Conservation (phyloP, 2,888 invertebrate species). For the Troglohyphantes excavatus region DNA sequence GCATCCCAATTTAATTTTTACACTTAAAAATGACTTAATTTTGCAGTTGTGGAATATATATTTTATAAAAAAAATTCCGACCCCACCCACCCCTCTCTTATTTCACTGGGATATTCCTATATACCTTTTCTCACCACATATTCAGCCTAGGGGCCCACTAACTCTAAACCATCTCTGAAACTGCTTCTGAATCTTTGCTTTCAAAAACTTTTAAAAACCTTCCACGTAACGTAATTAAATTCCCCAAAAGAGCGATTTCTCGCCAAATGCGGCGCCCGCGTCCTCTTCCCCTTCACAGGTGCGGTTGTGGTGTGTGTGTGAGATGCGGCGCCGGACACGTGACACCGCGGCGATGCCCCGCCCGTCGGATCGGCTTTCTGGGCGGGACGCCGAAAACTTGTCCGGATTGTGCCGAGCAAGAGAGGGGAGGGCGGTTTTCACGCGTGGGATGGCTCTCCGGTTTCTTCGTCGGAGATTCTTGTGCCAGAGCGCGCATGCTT, state of each 20-base stretch:
- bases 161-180: too few relatives aligned
- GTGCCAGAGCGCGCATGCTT: not conserved
- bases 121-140: too few relatives aligned
- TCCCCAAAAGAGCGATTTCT: constrained; percentile 21
- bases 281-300: constrained; percentile 38
- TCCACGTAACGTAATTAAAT: not conserved
- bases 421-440: constrained; percentile 73
- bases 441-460: constrained; percentile 46
- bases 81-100: too few relatives aligned
- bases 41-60: too few relatives aligned
- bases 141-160: too few relatives aligned
- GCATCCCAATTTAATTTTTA: too few relatives aligned
- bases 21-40: too few relatives aligned
- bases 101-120: not conserved
- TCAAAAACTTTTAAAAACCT: not conserved
- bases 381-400: constrained; percentile 66
- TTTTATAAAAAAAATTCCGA: too few relatives aligned
- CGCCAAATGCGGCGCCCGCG: constrained; percentile 25
- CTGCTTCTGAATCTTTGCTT: too few relatives aligned
- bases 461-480: not conserved
- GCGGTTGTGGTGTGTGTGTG: constrained; percentile 73
- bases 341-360: constrained; percentile 64
- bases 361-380: constrained; percentile 47
- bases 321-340: constrained; percentile 74
- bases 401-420: too few relatives aligned